phyloP scores from a whole-genome alignment of 2,888 invertebrate species.

The Eupithecia pulchellata region DNA sequence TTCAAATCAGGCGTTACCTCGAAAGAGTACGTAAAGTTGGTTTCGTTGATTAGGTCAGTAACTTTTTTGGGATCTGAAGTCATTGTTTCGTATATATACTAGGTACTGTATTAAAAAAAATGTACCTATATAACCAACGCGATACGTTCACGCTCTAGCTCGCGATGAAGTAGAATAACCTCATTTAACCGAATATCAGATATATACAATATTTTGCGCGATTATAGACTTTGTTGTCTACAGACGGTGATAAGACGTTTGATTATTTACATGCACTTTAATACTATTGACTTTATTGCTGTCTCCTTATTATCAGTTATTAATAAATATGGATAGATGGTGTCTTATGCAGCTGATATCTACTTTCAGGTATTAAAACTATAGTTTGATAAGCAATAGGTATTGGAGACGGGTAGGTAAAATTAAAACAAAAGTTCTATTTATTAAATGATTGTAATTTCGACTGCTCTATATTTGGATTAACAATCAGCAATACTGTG shows the following conservation, averaged over 20 bases:
- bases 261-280: not conserved
- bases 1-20: constrained; percentile 72
- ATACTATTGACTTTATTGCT: not conserved
- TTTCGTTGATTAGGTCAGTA: constrained; percentile 60
- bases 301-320: too few relatives aligned
- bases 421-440: constrained; percentile 18
- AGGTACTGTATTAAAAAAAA: not conserved
- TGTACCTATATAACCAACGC: not conserved
- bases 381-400: too few relatives aligned
- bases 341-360: not conserved
- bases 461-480: constrained; percentile 60
- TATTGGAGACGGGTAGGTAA: too few relatives aligned
- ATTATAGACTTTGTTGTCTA: not conserved
- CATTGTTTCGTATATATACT: constrained; percentile 15
- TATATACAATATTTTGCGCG: not conserved
- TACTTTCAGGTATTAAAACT: not conserved
- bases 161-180: constrained; percentile 15
- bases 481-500: constrained; percentile 69
- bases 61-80: constrained; percentile 53
- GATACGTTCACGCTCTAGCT: constrained; percentile 16
- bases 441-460: constrained; percentile 40
- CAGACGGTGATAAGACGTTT: not conserved
- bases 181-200: not conserved
- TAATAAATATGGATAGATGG: not conserved
- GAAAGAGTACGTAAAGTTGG: constrained; percentile 64